Evolutionary conservation across 2,113 vertebrate species (phyloP).

Genomic region (Oncorhynchus gorbuscha): DNA sequence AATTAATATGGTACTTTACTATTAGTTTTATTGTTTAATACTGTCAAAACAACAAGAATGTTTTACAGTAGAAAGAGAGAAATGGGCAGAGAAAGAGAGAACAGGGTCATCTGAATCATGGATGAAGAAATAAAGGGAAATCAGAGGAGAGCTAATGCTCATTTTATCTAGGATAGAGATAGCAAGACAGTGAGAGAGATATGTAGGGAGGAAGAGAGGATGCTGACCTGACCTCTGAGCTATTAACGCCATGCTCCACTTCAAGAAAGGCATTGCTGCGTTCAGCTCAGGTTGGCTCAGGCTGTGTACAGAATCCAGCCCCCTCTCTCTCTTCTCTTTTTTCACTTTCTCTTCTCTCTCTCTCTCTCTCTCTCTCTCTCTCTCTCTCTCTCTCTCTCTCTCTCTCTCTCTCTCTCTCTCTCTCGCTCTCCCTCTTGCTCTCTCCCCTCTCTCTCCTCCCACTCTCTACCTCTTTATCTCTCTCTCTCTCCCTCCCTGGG

Average conservation of each 20-base stretch:
- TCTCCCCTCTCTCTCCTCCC: background rate
- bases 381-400: background rate
- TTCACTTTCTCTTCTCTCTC: background rate
- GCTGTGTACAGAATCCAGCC: background rate
- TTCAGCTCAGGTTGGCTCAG: constrained; percentile 34
- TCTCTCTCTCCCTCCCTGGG: too few relatives aligned
- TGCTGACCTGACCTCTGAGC: constrained; percentile 29
- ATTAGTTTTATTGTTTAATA: too few relatives aligned
- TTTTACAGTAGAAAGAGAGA: background rate
- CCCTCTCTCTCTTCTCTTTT: background rate
- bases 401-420: too few relatives aligned
- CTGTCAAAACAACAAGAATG: too few relatives aligned
- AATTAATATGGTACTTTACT: too few relatives aligned
- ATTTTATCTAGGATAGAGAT: constrained; percentile 6
- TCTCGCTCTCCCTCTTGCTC: background rate
- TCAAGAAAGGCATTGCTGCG: constrained; percentile 38
- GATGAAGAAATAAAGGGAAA: constrained; percentile 31
- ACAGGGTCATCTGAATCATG: constrained; percentile 32
- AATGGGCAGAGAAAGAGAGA: background rate
- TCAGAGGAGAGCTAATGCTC: constrained; percentile 21
- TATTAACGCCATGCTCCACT: constrained; percentile 36
- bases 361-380: background rate
- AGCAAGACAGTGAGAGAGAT: background rate
- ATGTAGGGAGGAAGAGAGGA: background rate
- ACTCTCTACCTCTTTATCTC: background rate